These are phyloP conservation scores for Microtus oregoni DNA, from an alignment of 2,113 vertebrate species.

Conservation along the genomic window DNA sequence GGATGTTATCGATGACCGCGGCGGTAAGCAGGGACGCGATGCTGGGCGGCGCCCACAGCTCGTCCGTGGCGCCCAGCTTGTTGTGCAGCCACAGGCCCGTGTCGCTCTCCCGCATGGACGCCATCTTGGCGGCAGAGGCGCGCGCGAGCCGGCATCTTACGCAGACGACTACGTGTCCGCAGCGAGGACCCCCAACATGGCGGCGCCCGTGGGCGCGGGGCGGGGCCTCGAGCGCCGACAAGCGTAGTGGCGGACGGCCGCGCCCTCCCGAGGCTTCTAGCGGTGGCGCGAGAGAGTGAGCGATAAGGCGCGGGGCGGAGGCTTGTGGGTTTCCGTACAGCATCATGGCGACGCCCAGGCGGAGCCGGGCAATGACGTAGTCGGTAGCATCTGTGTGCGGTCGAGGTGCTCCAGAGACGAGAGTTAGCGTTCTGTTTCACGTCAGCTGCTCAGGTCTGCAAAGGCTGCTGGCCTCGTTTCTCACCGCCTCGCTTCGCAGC, in stretches of 20 bases:
- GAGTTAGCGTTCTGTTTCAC: not conserved
- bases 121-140: conserved; percentile 95
- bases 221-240: not conserved
- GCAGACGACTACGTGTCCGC: conserved; percentile 82
- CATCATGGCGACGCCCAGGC: not conserved
- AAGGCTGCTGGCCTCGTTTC: fast-evolving
- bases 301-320: fast-evolving
- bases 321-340: not conserved
- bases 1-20: conserved; percentile 98
- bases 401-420: not conserved
- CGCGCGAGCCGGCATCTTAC: conserved; percentile 22
- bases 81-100: conserved; percentile 99
- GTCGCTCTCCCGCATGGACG: conserved; percentile 99
- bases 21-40: conserved; percentile 98
- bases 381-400: too few species aligned
- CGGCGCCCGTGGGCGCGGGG: not conserved
- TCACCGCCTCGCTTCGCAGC: not conserved
- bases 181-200: conserved; percentile 85
- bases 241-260: too few species aligned
- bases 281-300: not conserved
- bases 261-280: not conserved
- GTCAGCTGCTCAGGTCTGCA: not conserved
- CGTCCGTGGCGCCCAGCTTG: conserved; percentile 98
- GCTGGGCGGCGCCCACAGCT: conserved; percentile 98
- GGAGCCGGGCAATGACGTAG: not conserved